Evolutionary conservation across 2,888 invertebrate species (phyloP), one percentile per base, ranked within the genome.

Genomic region (Palloptera scutellata): DNA sequence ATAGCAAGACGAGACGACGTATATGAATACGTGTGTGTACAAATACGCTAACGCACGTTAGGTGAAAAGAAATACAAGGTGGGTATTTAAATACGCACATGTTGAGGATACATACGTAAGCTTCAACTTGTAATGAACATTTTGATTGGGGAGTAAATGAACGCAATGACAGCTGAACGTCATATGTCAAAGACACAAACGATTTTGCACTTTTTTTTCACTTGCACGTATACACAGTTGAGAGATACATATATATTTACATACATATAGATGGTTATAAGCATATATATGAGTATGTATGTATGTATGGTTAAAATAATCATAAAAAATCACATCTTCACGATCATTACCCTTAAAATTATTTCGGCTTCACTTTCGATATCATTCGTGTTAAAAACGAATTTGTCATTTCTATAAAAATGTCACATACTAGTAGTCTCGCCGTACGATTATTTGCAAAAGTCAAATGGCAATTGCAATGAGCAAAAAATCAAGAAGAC

Each of bases 331-430:
- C 30, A 4, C 30, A 30, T 73, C 78, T 77, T 57, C 74, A 77
- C 78, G 71, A 75, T 43, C 58, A 51, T 52, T 40, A 43, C 51
- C 30, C 30, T 57, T 15, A 42, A 41, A 63, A 42, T 52, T 19
- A 19, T 62, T 55, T 54, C 58, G 45, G 52, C 51, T 60, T 19
- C 55, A 42, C 40, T 58, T 74, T 78, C 43, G 52, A 12, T 59
- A 51, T 52, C 54, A 54, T 53, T 17, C 48, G 30, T 80, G 79
- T 79, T 79, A 81, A 79, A 79, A 81, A 79, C 78, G 79, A 79
- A 79, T 79, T 79, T 79, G 79, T 79, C 79, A 81, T 81, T 30
- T 30, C 76, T 73, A 75, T 79, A 78, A 79, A 81, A 76, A 76
- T 78, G 74, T 77, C 78, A 79, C 40, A 80, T 81, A 80, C 76